Conservation (phyloP, 1,140 invertebrate species). For the silkworm (Bombyx mori) region DNA sequence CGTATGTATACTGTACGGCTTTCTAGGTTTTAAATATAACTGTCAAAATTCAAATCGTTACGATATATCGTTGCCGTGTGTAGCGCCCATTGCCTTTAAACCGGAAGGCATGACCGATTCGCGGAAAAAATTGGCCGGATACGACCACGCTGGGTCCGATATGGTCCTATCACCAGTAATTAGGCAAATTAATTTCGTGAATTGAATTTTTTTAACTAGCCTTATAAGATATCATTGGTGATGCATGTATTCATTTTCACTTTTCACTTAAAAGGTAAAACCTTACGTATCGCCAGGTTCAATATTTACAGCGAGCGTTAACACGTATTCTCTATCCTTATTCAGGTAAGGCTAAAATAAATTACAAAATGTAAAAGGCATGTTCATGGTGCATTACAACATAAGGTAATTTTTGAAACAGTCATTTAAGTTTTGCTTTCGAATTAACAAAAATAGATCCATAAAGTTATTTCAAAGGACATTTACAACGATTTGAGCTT, state of each 20-base stretch:
- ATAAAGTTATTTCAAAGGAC: slow-evolving; percentile 20
- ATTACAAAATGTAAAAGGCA: slow-evolving; percentile 43
- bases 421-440: slow-evolving; percentile 5
- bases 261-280: slow-evolving; percentile 9
- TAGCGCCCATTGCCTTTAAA: too few species aligned
- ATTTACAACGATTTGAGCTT: slow-evolving; percentile 45
- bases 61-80: too few species aligned
- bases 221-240: not conserved
- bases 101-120: too few species aligned
- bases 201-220: not conserved
- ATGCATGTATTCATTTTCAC: slow-evolving; percentile 8
- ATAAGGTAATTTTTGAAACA: not conserved
- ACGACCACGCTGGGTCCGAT: too few species aligned
- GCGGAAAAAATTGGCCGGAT: too few species aligned
- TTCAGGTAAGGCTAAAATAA: slow-evolving; percentile 27
- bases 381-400: slow-evolving; percentile 46
- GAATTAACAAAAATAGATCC: slow-evolving; percentile 13
- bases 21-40: too few species aligned
- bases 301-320: slow-evolving; percentile 23
- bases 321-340: slow-evolving; percentile 13
- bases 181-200: not conserved
- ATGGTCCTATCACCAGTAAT: not conserved
- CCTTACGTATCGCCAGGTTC: slow-evolving; percentile 25
- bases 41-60: too few species aligned
- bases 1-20: too few species aligned